Evolutionary conservation across 2,113 vertebrate genomes (phyloP).

Genomic region (Platanista minor): DNA sequence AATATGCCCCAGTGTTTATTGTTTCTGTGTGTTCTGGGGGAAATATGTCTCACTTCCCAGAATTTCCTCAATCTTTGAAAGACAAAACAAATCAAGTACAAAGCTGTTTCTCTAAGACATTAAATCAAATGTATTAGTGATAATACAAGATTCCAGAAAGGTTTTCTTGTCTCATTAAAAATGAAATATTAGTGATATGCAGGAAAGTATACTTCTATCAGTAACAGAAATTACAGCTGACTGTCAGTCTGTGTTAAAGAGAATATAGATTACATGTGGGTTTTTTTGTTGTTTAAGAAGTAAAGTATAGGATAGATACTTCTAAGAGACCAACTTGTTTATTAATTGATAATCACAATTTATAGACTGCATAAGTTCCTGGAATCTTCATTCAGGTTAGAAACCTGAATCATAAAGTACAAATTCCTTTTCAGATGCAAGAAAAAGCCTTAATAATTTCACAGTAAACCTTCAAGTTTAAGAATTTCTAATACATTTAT

Average conservation of each 20-base stretch:
- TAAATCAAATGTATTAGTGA: not conserved
- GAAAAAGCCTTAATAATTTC: not conserved
- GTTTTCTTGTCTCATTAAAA: not conserved
- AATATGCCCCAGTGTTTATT: fast-evolving
- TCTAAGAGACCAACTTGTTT: not conserved
- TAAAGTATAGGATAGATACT: not conserved
- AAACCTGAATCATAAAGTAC: not conserved
- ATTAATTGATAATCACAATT: not conserved
- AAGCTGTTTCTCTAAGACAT: not conserved
- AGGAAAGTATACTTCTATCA: not conserved
- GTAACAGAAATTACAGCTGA: not conserved
- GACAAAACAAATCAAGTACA: not conserved
- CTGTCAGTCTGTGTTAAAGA: not conserved
- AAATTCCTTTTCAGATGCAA: not conserved
- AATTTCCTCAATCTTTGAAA: not conserved
- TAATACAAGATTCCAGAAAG: not conserved
- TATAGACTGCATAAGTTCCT: not conserved
- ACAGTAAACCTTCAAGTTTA: not conserved
- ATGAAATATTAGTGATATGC: not conserved
- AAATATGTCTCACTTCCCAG: not conserved
- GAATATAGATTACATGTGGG: not conserved
- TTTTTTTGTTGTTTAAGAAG: not conserved
- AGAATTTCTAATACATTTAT: not conserved
- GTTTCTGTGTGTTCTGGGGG: not conserved
- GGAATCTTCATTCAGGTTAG: not conserved